A percentile compares a stretch with the other conserved stretches of the same genome.
Conservation (phyloP, 2,888 invertebrate species). For the Lithophane leautieri region DNA sequence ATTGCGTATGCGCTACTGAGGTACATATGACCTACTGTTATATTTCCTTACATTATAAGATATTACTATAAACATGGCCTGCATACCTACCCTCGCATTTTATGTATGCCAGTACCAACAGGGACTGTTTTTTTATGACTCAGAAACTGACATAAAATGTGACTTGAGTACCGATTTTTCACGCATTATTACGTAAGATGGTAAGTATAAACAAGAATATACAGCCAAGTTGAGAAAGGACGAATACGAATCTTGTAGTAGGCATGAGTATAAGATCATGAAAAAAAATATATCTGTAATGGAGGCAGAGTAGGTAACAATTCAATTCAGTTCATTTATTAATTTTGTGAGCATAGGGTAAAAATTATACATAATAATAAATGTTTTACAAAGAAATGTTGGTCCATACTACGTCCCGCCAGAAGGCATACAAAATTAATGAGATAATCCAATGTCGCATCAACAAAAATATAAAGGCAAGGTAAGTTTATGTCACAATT, state of each 20-base stretch:
- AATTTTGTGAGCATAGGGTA: too few species aligned
- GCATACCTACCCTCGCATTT: slow-evolving; percentile 54
- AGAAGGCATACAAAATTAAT: too few species aligned
- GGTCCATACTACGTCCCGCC: too few species aligned
- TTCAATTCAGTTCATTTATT: too few species aligned
- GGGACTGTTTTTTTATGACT: slow-evolving; percentile 65
- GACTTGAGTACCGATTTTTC: slow-evolving; percentile 67
- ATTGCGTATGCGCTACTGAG: slow-evolving; percentile 30
- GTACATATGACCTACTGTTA: slow-evolving; percentile 36
- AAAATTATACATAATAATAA: too few species aligned
- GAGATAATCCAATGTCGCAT: too few species aligned
- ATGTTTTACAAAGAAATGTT: too few species aligned
- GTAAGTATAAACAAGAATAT: slow-evolving; percentile 58
- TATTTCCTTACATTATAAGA: slow-evolving; percentile 47
- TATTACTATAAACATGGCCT: slow-evolving; percentile 56
- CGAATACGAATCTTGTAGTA: slow-evolving; percentile 25
- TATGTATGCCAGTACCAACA: slow-evolving; percentile 47
- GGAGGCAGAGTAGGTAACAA: background rate
- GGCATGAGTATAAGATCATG: slow-evolving; percentile 2
- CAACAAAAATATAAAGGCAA: too few species aligned
- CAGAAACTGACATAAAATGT: slow-evolving; percentile 66
- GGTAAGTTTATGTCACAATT: too few species aligned
- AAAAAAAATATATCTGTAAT: background rate
- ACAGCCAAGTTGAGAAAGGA: slow-evolving; percentile 32
- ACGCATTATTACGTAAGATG: slow-evolving; percentile 65